Evolutionary conservation across 1,140 invertebrate species (phyloP), one percentile per base, ranked within the genome.

Genomic region (Nymphalis io): DNA sequence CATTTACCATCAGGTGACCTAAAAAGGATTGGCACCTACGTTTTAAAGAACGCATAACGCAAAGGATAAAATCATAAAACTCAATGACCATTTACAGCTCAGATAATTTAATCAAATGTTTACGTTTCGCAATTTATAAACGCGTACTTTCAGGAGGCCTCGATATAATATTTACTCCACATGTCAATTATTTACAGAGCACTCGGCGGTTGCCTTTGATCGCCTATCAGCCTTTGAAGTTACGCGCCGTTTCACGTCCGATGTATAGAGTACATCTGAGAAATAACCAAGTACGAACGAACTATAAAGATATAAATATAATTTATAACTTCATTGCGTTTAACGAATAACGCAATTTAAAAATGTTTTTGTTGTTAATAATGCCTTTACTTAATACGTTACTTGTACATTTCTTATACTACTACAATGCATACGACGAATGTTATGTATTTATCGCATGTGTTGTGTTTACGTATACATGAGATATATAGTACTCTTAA

Each of bases 161-260:
- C 27, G 40, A 51, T 62, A 62, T 48, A 62, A 62, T 62, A 62
- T 62, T 63, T 63, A 63, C 51, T 53, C 18, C 61, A 63, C 61
- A 62, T 51, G 60, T 63, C 61, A 62, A 62, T 27, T 63, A 63
- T 63, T 63, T 53, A 53, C 61, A 12, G 8, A 63, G 61, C 42
- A 2, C 60, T 53, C 48, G 23, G 46, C 61, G 61, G 61, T 16
- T n/a, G 20, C 44, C 61, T 63, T 63, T 63, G 46, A 63, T 63
- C 61, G 61, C 27, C 46, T 62, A 62, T 62, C 60, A 21, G 18
- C 61, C 60, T 63, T 63, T 63, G 61, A 63, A 53, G 61, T 53
- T 23, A 13, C 40, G 16, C 58, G 20, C 44, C 61, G 33, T 27
- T 63, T 63, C 48, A 63, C 46, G 44, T 23, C 42, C 44, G 44